Evolutionary conservation across 2,113 vertebrate species (phyloP).

Genomic region (Odontophorus gujanensis): DNA sequence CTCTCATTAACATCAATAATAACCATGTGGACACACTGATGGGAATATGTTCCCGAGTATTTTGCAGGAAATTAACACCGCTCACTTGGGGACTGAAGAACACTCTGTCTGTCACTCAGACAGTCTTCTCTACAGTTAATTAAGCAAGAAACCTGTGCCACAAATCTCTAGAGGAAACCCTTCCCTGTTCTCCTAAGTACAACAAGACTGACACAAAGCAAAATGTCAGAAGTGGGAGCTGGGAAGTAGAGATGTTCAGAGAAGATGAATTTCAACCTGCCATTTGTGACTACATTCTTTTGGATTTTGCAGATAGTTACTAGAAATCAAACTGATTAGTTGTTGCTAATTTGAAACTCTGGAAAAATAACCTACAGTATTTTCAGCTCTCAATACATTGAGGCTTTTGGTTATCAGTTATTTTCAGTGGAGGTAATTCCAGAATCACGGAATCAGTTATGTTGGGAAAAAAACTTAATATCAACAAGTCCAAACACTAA

Average conservation of each 20-base stretch:
- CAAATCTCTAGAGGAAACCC: conserved; percentile 30
- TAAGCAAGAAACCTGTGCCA: conserved; percentile 49
- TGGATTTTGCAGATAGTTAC: conserved; percentile 22
- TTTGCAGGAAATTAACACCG: conserved; percentile 66
- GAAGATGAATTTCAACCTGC: not conserved
- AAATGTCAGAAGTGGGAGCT: conserved; percentile 24
- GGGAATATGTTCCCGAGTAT: not conserved
- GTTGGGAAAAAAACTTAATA: not conserved
- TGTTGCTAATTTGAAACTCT: conserved; percentile 30
- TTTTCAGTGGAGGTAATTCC: conserved; percentile 11
- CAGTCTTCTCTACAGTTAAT: conserved; percentile 58
- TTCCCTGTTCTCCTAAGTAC: not conserved
- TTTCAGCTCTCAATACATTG: not conserved
- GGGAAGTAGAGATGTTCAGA: not conserved
- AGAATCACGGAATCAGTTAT: not conserved
- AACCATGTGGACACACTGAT: conserved; percentile 26
- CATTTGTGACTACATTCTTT: not conserved
- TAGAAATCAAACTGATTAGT: conserved; percentile 34
- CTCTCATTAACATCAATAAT: conserved; percentile 61
- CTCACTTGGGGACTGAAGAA: conserved; percentile 49
- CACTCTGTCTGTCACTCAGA: conserved; percentile 50
- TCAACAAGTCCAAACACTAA: not conserved
- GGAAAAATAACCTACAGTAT: not conserved
- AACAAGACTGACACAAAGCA: conserved; percentile 39
- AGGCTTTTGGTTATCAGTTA: not conserved